Base-by-base conservation (phyloP, 2,797 vertebrate genomes). In the Kryptolebias ocellatus region DNA sequence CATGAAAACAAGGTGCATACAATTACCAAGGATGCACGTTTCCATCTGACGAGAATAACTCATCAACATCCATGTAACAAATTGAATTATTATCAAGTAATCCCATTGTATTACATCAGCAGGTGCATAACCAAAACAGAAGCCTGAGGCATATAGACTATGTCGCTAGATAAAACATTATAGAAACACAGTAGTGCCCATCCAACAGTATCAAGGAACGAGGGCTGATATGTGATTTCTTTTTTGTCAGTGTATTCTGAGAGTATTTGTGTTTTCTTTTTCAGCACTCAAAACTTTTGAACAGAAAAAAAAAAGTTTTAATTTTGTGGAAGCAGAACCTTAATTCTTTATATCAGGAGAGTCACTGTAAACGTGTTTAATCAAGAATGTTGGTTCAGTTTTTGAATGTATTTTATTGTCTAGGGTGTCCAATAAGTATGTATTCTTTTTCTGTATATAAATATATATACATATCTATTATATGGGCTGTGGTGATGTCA, bases 401-500 rank as follows among this genome's bases (percentile, higher is more conserved):
- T 92, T 89, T 92, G 92, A 92, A 92, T 94, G 93, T 93, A 93
- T 87, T 92, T 93, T 91, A 88, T 87, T 89, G 91, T 93, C 81
- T 85, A 89, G 89, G 86, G 88, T 92, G 90, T 93, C 90, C 86
- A 79, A 89, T 87, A 78, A 84, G 81, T 89, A 89, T 91, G 87
- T 91, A 91, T 92, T 86, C 83, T 88, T 90, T 90, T 89, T 71
- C 90, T 92, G 90, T 94, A 91, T 90, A 91, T 92, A 89, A 91
- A 91, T 92, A 90, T 93, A 92, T 92, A 93, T 91, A 91, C 90
- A 93, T 92, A 93, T 94, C 89, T 93, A 92, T 93, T 92, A 90
- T 90, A 87, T 91, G 92, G 89, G 87, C 87, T 89, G 84, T 87
- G 88, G 90, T 92, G 88, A 90, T 89, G 89, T 91, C 89, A 91